Percentiles rank a stretch among this genome's conserved stretches.
Conservation (phyloP, 2,797 vertebrate genomes). For the Selene dorsalis region DNA sequence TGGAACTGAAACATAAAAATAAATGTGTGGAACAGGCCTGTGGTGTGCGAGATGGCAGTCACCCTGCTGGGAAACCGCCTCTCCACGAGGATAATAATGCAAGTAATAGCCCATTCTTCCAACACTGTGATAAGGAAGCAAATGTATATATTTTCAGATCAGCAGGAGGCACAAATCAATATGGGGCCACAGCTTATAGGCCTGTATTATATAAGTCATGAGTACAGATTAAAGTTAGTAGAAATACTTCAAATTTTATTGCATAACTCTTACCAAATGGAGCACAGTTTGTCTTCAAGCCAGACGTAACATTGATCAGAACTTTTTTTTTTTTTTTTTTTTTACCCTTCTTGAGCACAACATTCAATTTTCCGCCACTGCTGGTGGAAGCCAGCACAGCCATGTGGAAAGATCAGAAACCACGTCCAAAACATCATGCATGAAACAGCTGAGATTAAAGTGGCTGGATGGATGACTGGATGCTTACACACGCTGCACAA, state of each 20-base stretch:
- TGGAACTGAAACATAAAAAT: conserved; percentile 20
- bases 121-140: not conserved
- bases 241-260: not conserved
- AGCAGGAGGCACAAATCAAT: conserved; percentile 13
- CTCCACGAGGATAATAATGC: conserved; percentile 6
- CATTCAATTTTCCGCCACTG: conserved; percentile 2
- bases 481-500: not conserved
- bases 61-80: conserved; percentile 14
- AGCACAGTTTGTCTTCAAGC: conserved; percentile 1
- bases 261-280: not conserved
- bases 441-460: conserved; percentile 26
- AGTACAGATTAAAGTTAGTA: conserved; percentile 11
- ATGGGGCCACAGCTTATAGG: not conserved
- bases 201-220: not conserved
- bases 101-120: conserved; percentile 1
- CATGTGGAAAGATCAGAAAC: conserved; percentile 35
- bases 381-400: not conserved
- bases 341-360: not conserved
- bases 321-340: not conserved
- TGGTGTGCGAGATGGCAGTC: not conserved
- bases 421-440: conserved; percentile 15
- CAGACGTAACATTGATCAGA: conserved; percentile 4
- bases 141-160: not conserved
- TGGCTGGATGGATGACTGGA: not conserved
- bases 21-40: conserved; percentile 13